Evolutionary conservation across 2,888 invertebrate genomes (phyloP), one percentile per base, ranked within the genome.

Genomic region (Ophioninae sp.): DNA sequence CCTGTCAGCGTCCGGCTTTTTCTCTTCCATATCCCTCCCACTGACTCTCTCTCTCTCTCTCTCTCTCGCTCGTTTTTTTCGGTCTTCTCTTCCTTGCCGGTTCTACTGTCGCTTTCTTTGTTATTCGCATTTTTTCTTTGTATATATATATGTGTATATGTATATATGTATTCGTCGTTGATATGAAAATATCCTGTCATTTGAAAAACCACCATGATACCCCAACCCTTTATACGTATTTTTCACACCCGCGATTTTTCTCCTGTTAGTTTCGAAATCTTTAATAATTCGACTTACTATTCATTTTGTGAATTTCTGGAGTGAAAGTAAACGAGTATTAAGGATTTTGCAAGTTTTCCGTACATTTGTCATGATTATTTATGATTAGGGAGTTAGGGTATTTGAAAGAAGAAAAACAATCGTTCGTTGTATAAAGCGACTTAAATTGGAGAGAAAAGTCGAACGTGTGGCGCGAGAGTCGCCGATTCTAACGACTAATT

Each of bases 1-100:
- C 84, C 79, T 81, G 84, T 84, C 84, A 81, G 81, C 84, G 81
- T 84, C 83, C 83, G 81, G 83, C 78, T 78, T 83, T 72, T 74
- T 81, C 65, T 51, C 80, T 67, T 63, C 71, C 65, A 68, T 67
- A 65, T 61, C 37, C 59, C 13, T 69, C 69, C 41, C 61, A 22
- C 58, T 68, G n/a, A 72, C 65, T 64, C 64, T 67, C 64, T 41
- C 67, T 74, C 69, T 63, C 22, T 76, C 61, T 44, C 41, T 37
- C 67, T 58, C 8, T 73, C 65, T 30, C 37, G 63, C 72, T 23
- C 63, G 59, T 17, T 6, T 51, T 51, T 51, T 51, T 51, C 51
- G 13, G 51, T 17, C 13, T 51, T 51, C 80, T 74, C 77, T 67
- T 73, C 69, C 58, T 56, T 75, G 39, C 65, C 68, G 64, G 61